Base-by-base conservation (phyloP, 1,140 invertebrate species). In the Hyposmocoma kahamanoa region DNA sequence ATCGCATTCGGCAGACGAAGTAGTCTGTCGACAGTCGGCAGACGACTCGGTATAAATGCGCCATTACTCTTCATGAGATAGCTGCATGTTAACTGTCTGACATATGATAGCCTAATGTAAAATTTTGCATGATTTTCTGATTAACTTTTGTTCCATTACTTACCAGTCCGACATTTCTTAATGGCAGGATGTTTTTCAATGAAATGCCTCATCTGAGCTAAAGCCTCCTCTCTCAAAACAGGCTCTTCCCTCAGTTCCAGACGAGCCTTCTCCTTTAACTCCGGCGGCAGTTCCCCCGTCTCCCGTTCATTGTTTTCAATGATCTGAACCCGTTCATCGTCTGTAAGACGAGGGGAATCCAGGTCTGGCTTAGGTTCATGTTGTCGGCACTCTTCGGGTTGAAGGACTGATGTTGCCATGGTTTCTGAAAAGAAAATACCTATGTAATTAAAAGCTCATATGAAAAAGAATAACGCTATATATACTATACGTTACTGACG, bases 161-260 rank as follows among this genome's bases (percentile, higher is more conserved):
- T 66, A 91, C 90, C 90, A 38, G 91, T 94, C 38, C 93, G 86
- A 72, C 93, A 95, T 54, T 88, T 90, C 56, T 90, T 92, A 22
- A 95, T 95, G 9, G 88, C 83, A 0, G 92, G 91, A 86, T 94
- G 92, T 68, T 94, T 94, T 1, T 86, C 71, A 38, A 95, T 93
- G 90, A 93, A 95, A 46, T 94, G 90, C 26, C 92, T 86, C 70
- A 95, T 90, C 67, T 94, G 92, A 18, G 88, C 72, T 53, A 95
- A 62, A 0, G 91, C 87, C 53, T 94, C 91, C 1, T 91, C 87
- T n/a, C 92, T 78, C 4, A 90, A 88, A 0, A 82, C 87, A 5
- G 92, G 90, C 60, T 94, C 92, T 77, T 95, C 93, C 24, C 93
- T 84, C 5, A 95, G 78, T 65, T 95, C 92, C 5, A 88, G 70